These are phyloP conservation scores for Amblyopsis rosae DNA, from an alignment of 2,113 vertebrate genomes.

Conservation along the genomic window DNA sequence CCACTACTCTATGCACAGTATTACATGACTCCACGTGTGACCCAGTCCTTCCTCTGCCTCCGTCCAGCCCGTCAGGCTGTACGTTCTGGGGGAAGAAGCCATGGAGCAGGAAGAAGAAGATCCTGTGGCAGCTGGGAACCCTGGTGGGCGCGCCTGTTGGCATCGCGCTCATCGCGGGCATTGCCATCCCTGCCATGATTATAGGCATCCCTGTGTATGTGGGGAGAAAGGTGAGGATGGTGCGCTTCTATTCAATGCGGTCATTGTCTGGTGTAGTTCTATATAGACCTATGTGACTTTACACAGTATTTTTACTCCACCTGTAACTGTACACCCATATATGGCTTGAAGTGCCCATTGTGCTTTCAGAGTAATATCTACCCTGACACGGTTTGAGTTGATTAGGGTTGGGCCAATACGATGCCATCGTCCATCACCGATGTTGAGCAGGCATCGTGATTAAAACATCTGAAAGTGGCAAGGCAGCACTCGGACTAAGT, in stretches of 20 bases:
- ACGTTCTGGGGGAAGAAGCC: constrained; percentile 99
- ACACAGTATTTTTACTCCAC: no score
- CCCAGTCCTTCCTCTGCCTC: neutral
- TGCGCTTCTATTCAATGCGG: no score
- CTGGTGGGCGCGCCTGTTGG: constrained; percentile 97
- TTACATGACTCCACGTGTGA: neutral
- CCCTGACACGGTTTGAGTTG: no score
- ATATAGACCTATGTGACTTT: no score
- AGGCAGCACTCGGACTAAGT: no score
- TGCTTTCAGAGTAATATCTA: no score
- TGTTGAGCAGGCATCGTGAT: neutral
- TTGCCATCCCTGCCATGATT: constrained; percentile 98
- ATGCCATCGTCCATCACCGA: neutral
- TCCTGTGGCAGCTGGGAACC: constrained; percentile 95
- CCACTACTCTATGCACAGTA: neutral
- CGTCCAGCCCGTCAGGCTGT: constrained; percentile 91
- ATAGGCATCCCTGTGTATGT: constrained; percentile 98
- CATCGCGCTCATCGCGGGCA: constrained; percentile 97
- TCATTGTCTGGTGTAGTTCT: no score
- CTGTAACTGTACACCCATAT: no score
- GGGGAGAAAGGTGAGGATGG: constrained; percentile 87
- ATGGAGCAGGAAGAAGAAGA: constrained; percentile 99
- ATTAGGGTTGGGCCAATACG: neutral
- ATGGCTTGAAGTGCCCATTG: no score
- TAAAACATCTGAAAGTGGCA: no score